Evolutionary conservation across 2,888 invertebrate species (phyloP), one percentile per base, ranked within the genome.

Genomic region (Pachydiplax longipennis): DNA sequence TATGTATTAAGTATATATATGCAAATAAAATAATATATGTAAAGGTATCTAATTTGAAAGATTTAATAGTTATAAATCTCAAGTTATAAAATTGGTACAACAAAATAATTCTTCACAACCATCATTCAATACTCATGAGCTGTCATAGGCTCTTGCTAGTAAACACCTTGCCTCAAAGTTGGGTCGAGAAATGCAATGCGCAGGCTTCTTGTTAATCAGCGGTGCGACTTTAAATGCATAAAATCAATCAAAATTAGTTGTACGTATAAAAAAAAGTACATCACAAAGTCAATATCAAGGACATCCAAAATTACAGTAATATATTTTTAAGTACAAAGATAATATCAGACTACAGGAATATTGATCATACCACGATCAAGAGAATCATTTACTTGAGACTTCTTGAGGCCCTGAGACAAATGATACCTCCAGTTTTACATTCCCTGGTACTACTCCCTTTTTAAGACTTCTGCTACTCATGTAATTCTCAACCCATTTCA

Each of bases 401-500:
- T 87, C 87, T 37, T 87, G 87, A 65, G 87, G 65, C n/a, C 37
- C 53, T 2, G 87, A 87, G n/a, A 87, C 87, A 65, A 87, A 87
- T 65, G 87, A 87, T 2, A 87, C 37, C 31, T 87, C 87, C 3
- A 87, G 61, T n/a, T 87, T 87, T 0, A 87, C 87, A 87, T 37
- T 61, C 18, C 87, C 61, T 61, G 61, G 35, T 65, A 61, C 61
- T 37, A 58, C 37, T 12, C 87, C 87, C 35, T 40, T 58, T 58
- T 31, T 90, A 48, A 90, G 93, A 53, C 92, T 90, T 90, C 93
- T 91, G 90, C 92, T 92, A 90, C 93, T 93, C 93, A 94, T 93
- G 90, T 93, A 92, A 91, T 93, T 93, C 91, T 94, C 94, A 15
- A 94, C 93, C 94, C 94, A 94, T 91, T 93, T 93, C 80, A 94